Conservation (phyloP, 2,888 invertebrate species). For the Megamerina dolium region DNA sequence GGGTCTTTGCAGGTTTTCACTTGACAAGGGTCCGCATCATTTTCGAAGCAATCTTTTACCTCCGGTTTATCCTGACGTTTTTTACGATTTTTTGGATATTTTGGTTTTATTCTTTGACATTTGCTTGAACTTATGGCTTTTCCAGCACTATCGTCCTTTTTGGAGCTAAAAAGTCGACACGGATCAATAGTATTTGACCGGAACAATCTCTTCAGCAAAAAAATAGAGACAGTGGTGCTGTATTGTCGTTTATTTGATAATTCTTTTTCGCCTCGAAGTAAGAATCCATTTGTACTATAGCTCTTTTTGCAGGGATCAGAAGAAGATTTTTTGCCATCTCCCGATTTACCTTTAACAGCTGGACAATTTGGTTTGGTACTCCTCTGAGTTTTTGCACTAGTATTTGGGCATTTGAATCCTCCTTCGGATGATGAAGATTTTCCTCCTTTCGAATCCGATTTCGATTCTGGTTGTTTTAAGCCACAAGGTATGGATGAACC, state of each 20-base stretch:
- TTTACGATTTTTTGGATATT: not conserved
- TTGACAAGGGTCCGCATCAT: slow-evolving; percentile 17
- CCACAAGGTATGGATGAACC: slow-evolving; percentile 1
- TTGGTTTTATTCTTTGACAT: not conserved
- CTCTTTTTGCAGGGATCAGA: slow-evolving; percentile 3
- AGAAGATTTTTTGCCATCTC: not conserved
- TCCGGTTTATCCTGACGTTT: not conserved
- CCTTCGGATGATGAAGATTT: not conserved
- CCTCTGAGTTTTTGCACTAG: not conserved
- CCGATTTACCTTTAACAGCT: no score
- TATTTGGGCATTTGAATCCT: slow-evolving; percentile 1
- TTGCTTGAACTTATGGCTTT: not conserved
- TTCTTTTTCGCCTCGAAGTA: not conserved
- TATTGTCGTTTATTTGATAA: not conserved
- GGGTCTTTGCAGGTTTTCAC: slow-evolving; percentile 17
- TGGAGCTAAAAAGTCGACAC: slow-evolving; percentile 11
- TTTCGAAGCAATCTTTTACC: slow-evolving; percentile 14
- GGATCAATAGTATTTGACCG: not conserved
- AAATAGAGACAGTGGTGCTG: not conserved
- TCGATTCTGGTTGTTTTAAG: not conserved
- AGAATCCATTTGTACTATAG: slow-evolving; percentile 7
- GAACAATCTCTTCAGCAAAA: not conserved
- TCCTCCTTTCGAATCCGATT: not conserved
- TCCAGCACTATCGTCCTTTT: no score
- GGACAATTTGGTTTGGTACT: slow-evolving; percentile 10